A percentile compares a stretch with the other conserved stretches of the same genome.
Conservation (phyloP, 2,113 vertebrate species). For the Anolis sagrei region DNA sequence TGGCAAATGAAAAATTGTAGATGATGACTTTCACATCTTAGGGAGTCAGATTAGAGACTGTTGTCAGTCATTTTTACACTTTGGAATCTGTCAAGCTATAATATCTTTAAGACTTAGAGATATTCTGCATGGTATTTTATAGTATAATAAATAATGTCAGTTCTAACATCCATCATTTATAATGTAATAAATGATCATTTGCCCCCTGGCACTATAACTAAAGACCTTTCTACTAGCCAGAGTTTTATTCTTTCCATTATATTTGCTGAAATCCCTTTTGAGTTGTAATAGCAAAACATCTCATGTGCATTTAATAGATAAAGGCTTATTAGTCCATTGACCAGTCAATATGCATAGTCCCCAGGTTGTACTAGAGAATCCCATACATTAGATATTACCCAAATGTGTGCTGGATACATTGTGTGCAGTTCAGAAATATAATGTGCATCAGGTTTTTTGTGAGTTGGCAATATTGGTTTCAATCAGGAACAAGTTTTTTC, state of each 20-base stretch:
- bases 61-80: neutral
- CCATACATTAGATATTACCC: too few species aligned
- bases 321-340: neutral
- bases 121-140: neutral
- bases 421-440: too few species aligned
- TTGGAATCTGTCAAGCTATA: neutral
- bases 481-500: too few species aligned
- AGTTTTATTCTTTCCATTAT: neutral
- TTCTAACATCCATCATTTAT: neutral
- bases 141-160: constrained; percentile 6
- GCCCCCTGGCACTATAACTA: neutral
- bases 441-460: too few species aligned
- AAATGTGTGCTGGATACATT: too few species aligned
- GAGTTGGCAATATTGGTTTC: too few species aligned
- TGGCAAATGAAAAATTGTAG: neutral
- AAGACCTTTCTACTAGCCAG: neutral
- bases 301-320: neutral
- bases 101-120: neutral
- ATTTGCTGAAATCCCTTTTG: neutral
- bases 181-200: neutral
- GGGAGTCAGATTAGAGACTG: neutral
- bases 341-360: neutral
- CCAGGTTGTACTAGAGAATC: neutral
- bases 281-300: neutral
- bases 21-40: neutral